These are phyloP conservation scores for Teleopsis dalmanni DNA, from an alignment of 1,140 invertebrate genomes.

Conservation along the genomic window DNA sequence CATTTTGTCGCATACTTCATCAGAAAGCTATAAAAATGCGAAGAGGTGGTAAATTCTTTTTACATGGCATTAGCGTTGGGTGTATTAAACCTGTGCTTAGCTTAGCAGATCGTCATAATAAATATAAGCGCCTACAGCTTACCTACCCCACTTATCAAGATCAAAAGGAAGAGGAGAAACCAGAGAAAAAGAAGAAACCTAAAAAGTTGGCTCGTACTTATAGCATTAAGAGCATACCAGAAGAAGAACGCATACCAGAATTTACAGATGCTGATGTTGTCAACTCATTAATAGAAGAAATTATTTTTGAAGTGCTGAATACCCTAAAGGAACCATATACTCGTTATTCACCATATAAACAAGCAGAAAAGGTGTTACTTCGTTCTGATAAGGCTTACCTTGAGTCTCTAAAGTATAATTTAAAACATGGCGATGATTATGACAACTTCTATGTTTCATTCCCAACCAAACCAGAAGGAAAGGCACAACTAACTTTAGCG, in stretches of 20 bases:
- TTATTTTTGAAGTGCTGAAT: conserved; percentile 28
- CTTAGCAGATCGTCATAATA: conserved; percentile 21
- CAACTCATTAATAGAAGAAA: conserved; percentile 18
- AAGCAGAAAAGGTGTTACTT: conserved; percentile 25
- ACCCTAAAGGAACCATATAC: conserved; percentile 16
- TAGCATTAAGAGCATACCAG: conserved; percentile 34
- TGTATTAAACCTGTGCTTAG: conserved; percentile 32
- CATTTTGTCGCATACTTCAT: conserved; percentile 28
- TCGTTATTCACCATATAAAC: conserved; percentile 23
- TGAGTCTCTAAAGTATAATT: conserved; percentile 23
- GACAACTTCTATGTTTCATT: conserved; percentile 22
- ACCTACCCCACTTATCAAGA: conserved; percentile 27
- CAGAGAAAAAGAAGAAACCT: conserved; percentile 20
- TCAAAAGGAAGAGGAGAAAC: conserved; percentile 6
- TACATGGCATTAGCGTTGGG: conserved; percentile 31
- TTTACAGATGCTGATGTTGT: conserved; percentile 22
- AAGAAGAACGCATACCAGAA: conserved; percentile 27
- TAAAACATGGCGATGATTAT: conserved; percentile 31
- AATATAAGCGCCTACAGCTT: conserved; percentile 27
- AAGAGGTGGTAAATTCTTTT: conserved; percentile 38
- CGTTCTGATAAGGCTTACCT: conserved; percentile 29
- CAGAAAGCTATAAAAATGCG: conserved; percentile 35
- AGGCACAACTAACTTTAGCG: conserved; percentile 24
- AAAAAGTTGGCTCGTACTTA: conserved; percentile 13
- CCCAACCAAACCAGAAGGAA: conserved; percentile 10